Evolutionary conservation across 2,888 invertebrate genomes (phyloP).

Genomic region (Mythimna vitellina): DNA sequence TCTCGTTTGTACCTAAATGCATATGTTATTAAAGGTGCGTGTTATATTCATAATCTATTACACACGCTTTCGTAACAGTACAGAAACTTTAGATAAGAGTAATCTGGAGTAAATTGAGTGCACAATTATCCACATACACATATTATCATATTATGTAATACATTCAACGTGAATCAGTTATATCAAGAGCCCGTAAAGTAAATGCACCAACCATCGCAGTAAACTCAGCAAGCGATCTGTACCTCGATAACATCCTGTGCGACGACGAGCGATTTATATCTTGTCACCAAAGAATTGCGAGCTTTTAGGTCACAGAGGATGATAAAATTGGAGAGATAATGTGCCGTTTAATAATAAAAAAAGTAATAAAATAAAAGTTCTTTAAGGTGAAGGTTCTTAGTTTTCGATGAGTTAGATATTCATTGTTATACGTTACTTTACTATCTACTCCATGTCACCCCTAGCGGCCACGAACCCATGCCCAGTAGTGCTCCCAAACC

Average conservation of each 20-base stretch:
- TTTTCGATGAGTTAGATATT: too few species aligned
- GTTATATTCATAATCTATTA: conserved; percentile 6
- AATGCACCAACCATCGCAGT: conserved; percentile 63
- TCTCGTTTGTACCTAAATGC: too few species aligned
- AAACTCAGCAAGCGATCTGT: conserved; percentile 65
- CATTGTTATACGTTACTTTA: too few species aligned
- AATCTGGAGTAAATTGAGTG: conserved; percentile 46
- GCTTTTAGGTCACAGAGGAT: conserved; percentile 23
- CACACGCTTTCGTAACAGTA: conserved; percentile 26
- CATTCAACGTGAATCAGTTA: conserved; percentile 52
- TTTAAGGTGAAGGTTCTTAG: too few species aligned
- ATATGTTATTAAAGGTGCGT: not conserved
- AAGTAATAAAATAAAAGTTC: too few species aligned
- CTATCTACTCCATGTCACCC: too few species aligned
- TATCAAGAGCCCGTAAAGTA: conserved; percentile 53
- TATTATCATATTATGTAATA: conserved; percentile 54
- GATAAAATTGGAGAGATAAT: conserved; percentile 21
- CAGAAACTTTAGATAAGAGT: conserved; percentile 39
- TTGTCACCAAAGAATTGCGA: conserved; percentile 59
- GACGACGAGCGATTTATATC: conserved; percentile 62
- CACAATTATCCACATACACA: conserved; percentile 47
- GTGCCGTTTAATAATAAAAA: not conserved
- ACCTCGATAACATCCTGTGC: conserved; percentile 60
- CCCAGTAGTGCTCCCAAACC: too few species aligned
- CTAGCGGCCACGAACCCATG: too few species aligned